Conservation (phyloP, 2,113 vertebrate genomes). For the Hyperoodon ampullatus region DNA sequence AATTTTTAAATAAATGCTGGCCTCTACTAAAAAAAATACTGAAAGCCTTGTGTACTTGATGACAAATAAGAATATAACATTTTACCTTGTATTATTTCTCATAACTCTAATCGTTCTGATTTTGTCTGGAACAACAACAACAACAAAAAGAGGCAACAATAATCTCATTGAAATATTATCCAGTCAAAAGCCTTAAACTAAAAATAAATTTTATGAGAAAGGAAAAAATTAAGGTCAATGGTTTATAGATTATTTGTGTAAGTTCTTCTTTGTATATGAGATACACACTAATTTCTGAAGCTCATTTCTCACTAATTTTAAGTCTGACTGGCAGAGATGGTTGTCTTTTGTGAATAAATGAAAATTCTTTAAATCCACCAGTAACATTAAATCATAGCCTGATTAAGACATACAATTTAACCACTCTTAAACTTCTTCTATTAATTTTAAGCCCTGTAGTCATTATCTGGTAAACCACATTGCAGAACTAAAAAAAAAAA, state of each 20-base stretch:
- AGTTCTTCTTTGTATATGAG: background rate
- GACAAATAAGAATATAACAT: conserved; percentile 1
- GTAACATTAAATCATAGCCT: conserved; percentile 60
- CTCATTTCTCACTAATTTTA: conserved; percentile 27
- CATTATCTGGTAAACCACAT: conserved; percentile 66
- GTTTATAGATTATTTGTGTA: background rate
- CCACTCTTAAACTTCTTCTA: conserved; percentile 67
- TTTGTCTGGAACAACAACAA: background rate
- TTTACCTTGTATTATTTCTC: background rate
- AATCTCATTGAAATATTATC: background rate
- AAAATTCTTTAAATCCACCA: conserved; percentile 38
- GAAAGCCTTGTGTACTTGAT: background rate
- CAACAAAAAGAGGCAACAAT: background rate
- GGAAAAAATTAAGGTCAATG: background rate
- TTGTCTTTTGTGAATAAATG: conserved; percentile 55
- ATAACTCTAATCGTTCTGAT: background rate
- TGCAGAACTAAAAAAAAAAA: conserved; percentile 51
- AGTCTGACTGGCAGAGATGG: background rate
- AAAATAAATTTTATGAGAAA: conserved; percentile 34
- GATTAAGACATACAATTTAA: conserved; percentile 68
- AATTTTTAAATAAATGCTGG: conserved; percentile 50
- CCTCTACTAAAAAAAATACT: background rate
- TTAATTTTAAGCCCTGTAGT: conserved; percentile 74
- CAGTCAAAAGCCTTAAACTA: conserved; percentile 3
- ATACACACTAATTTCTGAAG: background rate